A percentile compares a stretch with the other conserved stretches of the same genome.
Conservation (phyloP, 2,888 invertebrate species). For the Ashinkailepas kermadecensis region DNA sequence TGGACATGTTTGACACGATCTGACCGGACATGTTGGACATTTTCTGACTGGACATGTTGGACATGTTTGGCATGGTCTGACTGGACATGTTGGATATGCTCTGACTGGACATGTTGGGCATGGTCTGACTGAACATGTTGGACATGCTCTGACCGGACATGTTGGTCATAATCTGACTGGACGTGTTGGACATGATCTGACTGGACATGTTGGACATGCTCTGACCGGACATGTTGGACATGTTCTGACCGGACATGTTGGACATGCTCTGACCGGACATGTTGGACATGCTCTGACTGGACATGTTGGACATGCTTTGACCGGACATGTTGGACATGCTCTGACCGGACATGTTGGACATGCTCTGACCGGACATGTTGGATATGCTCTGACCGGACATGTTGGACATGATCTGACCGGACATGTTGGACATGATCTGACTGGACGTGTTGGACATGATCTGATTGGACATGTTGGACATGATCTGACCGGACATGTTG, state of each 20-base stretch:
- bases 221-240: not conserved
- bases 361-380: not conserved
- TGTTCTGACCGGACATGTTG: not conserved
- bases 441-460: not conserved
- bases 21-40: not conserved
- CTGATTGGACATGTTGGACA: not conserved
- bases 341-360: not conserved
- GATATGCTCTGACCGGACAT: too few species aligned
- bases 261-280: not conserved
- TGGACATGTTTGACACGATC: not conserved
- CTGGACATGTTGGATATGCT: not conserved
- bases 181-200: too few species aligned
- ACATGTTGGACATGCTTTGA: not conserved
- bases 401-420: too few species aligned
- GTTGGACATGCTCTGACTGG: too few species aligned
- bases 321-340: not conserved
- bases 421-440: not conserved
- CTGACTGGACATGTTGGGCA: not conserved
- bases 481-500: not conserved
- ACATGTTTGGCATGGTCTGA: too few species aligned
- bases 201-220: not conserved
- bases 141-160: not conserved
- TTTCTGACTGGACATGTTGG: not conserved
- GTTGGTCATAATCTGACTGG: too few species aligned
- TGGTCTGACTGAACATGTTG: not conserved